A percentile compares a stretch with the other conserved stretches of the same genome.
These are phyloP conservation scores for Myanophis thanlyinensis DNA, from an alignment of 2,113 vertebrate species.

Conservation along the genomic window DNA sequence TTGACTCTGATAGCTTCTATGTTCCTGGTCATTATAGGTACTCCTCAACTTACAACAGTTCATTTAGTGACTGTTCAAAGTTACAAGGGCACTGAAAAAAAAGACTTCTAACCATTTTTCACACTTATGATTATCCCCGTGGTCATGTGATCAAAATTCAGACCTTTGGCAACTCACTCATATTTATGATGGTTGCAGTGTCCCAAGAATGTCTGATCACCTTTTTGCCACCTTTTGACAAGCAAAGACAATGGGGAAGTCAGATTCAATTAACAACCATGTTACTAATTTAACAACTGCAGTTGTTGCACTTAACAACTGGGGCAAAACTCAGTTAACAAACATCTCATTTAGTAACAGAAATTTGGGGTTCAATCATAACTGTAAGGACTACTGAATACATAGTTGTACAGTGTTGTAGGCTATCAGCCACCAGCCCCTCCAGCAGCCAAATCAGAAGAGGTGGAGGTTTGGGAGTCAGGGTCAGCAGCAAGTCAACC, in stretches of 20 bases:
- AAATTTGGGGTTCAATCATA: too few relatives aligned
- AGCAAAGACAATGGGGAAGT: not conserved
- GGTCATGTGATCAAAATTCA: not conserved
- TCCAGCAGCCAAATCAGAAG: too few relatives aligned
- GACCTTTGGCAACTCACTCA: not conserved
- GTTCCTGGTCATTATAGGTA: not conserved
- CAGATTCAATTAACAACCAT: not conserved
- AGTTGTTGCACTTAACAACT: not conserved
- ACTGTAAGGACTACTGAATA: not conserved
- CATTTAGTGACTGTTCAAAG: not conserved
- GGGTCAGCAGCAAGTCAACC: too few relatives aligned
- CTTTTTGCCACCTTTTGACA: not conserved
- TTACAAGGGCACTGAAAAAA: not conserved
- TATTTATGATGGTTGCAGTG: not conserved
- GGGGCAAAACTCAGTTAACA: too few relatives aligned
- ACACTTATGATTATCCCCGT: not conserved
- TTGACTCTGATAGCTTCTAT: not conserved
- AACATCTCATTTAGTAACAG: too few relatives aligned
- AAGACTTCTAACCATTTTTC: not conserved
- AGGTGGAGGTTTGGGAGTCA: too few relatives aligned
- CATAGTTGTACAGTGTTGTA: too few relatives aligned
- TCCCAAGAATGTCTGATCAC: not conserved
- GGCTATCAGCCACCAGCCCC: too few relatives aligned
- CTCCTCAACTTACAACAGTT: not conserved
- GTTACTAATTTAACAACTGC: not conserved